These are phyloP conservation scores for Encarsia formosa DNA, from an alignment of 2,888 invertebrate species.

Conservation along the genomic window DNA sequence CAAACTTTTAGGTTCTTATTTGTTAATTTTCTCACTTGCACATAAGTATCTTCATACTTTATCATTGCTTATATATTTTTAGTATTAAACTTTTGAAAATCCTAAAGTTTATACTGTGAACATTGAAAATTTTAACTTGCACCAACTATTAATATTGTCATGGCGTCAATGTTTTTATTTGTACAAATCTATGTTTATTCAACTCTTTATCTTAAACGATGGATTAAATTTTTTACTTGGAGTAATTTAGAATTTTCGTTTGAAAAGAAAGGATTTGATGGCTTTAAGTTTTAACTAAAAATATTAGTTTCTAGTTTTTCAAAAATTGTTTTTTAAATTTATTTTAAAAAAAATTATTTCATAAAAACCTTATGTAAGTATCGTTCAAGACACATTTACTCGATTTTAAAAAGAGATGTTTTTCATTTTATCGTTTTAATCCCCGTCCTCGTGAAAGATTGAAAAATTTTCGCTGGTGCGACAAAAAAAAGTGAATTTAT, in stretches of 20 bases:
- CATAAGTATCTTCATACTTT: conserved; percentile 9
- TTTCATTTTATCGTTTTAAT: conserved; percentile 12
- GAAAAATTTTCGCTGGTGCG: background rate
- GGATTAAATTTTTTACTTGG: background rate
- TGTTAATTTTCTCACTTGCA: conserved; percentile 8
- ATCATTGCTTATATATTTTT: background rate
- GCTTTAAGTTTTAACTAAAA: too few species aligned
- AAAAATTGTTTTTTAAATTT: too few species aligned
- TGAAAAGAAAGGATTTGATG: too few species aligned
- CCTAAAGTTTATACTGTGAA: background rate
- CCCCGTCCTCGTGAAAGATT: conserved; percentile 18
- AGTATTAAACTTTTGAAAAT: conserved; percentile 24
- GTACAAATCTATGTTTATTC: conserved; percentile 18
- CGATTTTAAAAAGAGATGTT: background rate
- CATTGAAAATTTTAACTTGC: conserved; percentile 5
- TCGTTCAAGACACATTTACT: too few species aligned
- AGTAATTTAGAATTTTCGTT: too few species aligned
- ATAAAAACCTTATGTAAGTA: too few species aligned
- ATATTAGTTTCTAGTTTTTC: too few species aligned
- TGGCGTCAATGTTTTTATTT: conserved; percentile 18
- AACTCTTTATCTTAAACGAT: background rate
- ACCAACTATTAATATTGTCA: conserved; percentile 21
- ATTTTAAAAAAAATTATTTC: too few species aligned
- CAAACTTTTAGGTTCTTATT: background rate
- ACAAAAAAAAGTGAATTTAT: too few species aligned